These are phyloP conservation scores for Hippocampus kuda DNA, from an alignment of 2,797 vertebrate genomes.

Conservation along the genomic window DNA sequence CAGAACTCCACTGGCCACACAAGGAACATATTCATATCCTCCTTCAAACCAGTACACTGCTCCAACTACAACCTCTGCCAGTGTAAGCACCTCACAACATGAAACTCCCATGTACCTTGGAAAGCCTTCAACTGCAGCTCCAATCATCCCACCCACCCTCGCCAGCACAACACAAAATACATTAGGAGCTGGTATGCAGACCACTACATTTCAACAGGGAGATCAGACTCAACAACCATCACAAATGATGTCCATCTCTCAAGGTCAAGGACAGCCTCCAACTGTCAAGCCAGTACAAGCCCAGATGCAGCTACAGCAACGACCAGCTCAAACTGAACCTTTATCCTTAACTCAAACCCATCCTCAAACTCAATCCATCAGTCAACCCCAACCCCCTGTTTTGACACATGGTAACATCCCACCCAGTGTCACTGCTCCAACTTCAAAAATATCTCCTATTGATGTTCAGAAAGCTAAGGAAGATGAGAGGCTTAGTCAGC, in stretches of 20 bases:
- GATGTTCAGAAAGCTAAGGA: constrained; percentile 75
- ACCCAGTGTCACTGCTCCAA: constrained; percentile 30
- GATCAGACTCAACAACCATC: constrained; percentile 43
- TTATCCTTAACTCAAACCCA: constrained; percentile 63
- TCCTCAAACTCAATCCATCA: constrained; percentile 41
- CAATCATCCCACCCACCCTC: constrained; percentile 46
- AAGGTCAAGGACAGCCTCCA: constrained; percentile 49
- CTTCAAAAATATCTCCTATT: constrained; percentile 43
- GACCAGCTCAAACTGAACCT: constrained; percentile 60
- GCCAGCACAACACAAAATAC: constrained; percentile 45
- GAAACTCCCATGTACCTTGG: constrained; percentile 88
- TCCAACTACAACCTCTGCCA: constrained; percentile 53
- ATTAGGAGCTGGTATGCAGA: constrained; percentile 40
- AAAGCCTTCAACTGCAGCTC: constrained; percentile 65
- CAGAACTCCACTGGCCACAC: constrained; percentile 76
- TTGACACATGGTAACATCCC: constrained; percentile 48
- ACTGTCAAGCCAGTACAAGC: constrained; percentile 41
- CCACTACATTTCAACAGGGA: constrained; percentile 45
- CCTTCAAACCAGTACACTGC: constrained; percentile 67
- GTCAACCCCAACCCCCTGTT: constrained; percentile 50
- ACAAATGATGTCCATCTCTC: constrained; percentile 43
- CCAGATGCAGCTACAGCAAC: constrained; percentile 53
- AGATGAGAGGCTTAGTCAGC: constrained; percentile 83
- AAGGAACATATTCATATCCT: constrained; percentile 78
- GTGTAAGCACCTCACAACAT: constrained; percentile 57